Conservation (phyloP, 2,113 vertebrate genomes). For the Serinus canaria region DNA sequence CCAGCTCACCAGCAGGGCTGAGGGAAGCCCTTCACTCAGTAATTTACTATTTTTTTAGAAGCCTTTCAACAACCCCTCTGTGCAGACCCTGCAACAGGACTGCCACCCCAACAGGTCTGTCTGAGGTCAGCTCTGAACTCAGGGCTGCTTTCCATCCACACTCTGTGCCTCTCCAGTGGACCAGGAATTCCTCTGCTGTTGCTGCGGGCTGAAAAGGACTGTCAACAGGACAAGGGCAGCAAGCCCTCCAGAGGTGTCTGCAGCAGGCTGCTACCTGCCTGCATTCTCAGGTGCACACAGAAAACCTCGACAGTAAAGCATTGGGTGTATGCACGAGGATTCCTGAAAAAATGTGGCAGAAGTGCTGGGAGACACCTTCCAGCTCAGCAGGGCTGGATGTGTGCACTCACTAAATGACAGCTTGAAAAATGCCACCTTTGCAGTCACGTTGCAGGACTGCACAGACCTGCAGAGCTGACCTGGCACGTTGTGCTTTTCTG, state of each 20-base stretch:
- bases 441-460: not conserved
- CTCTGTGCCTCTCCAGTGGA: not conserved
- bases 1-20: too few relatives aligned
- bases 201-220: not conserved
- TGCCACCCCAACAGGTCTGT: too few relatives aligned
- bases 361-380: not conserved
- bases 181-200: not conserved
- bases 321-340: fast-evolving
- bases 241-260: not conserved
- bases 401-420: not conserved
- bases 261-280: not conserved
- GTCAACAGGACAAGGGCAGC: not conserved
- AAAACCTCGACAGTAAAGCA: not conserved
- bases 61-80: not conserved
- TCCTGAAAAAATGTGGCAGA: not conserved
- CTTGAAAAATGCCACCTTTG: not conserved
- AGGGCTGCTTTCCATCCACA: not conserved
- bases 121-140: not conserved
- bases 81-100: not conserved
- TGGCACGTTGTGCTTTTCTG: not conserved
- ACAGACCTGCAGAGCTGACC: not conserved
- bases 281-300: not conserved
- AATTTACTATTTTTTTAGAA: not conserved
- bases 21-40: not conserved
- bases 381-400: not conserved